Percentiles rank a stretch among this genome's conserved stretches.
Evolutionary conservation across 2,797 vertebrate species (phyloP).

Genomic region (Rhynchonycteris naso): DNA sequence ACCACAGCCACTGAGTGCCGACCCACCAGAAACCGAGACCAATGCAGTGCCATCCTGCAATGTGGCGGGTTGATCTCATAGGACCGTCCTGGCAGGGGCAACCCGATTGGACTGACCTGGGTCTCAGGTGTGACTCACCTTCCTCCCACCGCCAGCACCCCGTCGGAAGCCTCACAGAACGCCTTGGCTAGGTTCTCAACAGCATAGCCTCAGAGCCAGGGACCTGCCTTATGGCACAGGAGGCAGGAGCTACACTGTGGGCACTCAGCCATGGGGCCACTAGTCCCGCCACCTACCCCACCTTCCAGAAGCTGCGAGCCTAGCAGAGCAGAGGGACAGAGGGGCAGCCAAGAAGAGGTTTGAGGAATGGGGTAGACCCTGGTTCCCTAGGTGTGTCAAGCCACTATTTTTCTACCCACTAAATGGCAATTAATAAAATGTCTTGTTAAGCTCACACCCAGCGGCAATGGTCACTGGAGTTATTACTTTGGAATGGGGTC

Average conservation of each 20-base stretch:
- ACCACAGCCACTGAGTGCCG: accelerated
- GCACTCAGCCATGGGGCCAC: not conserved
- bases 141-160: not conserved
- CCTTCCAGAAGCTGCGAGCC: not conserved
- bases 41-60: not conserved
- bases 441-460: not conserved
- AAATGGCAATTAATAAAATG: not conserved
- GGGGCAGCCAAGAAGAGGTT: not conserved
- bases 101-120: accelerated
- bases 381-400: not conserved
- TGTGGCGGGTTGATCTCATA: not conserved
- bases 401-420: not conserved
- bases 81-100: not conserved
- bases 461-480: not conserved
- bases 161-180: not conserved
- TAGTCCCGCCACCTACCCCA: not conserved
- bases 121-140: not conserved
- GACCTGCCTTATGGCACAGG: not conserved
- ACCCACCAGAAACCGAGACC: not conserved
- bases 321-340: not conserved
- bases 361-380: not conserved
- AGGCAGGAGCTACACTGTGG: not conserved
- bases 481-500: not conserved
- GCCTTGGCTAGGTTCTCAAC: not conserved
- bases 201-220: not conserved